Conservation (phyloP, 1,140 invertebrate species). For the Ceratitis capitata region DNA sequence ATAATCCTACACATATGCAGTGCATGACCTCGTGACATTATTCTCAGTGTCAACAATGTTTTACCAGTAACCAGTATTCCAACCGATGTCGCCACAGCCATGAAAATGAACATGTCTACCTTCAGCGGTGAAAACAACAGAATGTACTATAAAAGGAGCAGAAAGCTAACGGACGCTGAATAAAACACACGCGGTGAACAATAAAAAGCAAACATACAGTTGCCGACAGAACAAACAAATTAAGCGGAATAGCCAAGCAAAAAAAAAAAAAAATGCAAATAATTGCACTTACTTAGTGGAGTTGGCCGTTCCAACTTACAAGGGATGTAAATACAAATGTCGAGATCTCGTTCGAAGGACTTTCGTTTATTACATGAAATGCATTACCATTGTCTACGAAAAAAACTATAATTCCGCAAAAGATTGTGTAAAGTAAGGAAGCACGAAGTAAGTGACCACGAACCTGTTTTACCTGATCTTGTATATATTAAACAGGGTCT, state of each 20-base stretch:
- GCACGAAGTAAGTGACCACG: no score
- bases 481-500: no score
- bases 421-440: no score
- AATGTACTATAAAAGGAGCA: background rate
- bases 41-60: conserved; percentile 26
- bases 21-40: conserved; percentile 29
- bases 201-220: conserved; percentile 25
- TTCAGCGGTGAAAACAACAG: background rate
- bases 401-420: no score
- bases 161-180: background rate
- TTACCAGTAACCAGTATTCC: background rate
- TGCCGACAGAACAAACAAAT: conserved; percentile 8
- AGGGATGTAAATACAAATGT: no score
- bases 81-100: background rate
- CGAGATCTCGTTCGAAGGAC: no score
- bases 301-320: background rate
- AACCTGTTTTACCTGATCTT: no score
- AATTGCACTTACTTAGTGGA: background rate
- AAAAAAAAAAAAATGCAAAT: no score
- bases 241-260: background rate
- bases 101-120: background rate
- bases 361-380: no score
- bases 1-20: conserved; percentile 19
- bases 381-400: no score
- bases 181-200: background rate